Conservation (phyloP, 1,140 invertebrate genomes). For the Chrysoperla carnea region DNA sequence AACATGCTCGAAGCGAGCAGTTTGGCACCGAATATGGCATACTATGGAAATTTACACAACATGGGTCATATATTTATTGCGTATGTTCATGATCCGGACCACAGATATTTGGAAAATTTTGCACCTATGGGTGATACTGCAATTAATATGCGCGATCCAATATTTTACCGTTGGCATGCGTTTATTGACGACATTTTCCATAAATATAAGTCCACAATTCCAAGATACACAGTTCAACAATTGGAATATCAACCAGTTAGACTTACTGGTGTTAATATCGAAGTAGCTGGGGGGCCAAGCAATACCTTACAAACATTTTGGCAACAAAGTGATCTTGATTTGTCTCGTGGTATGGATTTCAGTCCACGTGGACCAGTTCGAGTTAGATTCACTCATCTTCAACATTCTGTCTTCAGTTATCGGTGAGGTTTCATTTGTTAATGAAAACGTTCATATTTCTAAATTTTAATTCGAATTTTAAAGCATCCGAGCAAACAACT, state of each 20-base stretch:
- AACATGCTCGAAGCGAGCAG: slow-evolving; percentile 59
- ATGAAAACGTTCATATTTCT: too few relatives aligned
- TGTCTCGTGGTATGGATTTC: slow-evolving; percentile 60
- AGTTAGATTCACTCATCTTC: slow-evolving; percentile 50
- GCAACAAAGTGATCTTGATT: slow-evolving; percentile 53
- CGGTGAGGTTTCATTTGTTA: too few relatives aligned
- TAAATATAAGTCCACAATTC: slow-evolving; percentile 18
- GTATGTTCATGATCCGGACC: slow-evolving; percentile 53
- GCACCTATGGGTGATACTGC: slow-evolving; percentile 41
- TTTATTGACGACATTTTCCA: slow-evolving; percentile 23
- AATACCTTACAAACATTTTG: slow-evolving; percentile 49
- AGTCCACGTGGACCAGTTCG: slow-evolving; percentile 44
- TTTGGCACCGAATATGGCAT: slow-evolving; percentile 42
- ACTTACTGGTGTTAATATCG: slow-evolving; percentile 30
- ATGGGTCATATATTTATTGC: slow-evolving; percentile 46
- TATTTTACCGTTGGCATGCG: slow-evolving; percentile 24
- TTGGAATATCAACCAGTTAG: slow-evolving; percentile 43
- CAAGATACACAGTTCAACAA: slow-evolving; percentile 24
- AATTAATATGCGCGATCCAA: slow-evolving; percentile 26
- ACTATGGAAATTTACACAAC: slow-evolving; percentile 63
- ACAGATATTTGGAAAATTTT: slow-evolving; percentile 39
- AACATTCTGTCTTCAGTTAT: slow-evolving; percentile 26
- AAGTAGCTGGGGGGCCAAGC: slow-evolving; percentile 23
- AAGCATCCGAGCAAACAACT: too few relatives aligned
- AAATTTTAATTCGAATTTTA: too few relatives aligned